Evolutionary conservation across 30 jellyfish, hydroid and myxozoan genomes (phyloP), one percentile per base, ranked within the genome.

Genomic region (Cassiopea andromeda): DNA sequence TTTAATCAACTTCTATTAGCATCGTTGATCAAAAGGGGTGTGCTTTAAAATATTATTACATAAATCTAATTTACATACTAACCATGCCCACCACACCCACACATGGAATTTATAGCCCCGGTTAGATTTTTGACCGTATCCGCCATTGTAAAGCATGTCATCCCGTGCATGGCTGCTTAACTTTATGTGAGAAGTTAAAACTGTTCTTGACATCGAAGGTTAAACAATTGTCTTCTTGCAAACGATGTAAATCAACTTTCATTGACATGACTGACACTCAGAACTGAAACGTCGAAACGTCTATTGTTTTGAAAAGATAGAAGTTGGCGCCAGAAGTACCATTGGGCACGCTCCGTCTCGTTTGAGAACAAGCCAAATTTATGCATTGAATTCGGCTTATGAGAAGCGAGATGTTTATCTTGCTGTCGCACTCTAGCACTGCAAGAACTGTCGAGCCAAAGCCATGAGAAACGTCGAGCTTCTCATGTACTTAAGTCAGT

Each of bases 391-490:
- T 7, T 66, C 0, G 75, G 75, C 19, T 0, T 1, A 66, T 66
- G 75, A 14, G 15, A 66, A 66, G 75, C 27, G 8, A 2, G 43
- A 66, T 27, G 43, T 15, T 27, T 16, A 16, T 5, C 7, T 66
- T 54, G 64, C 75, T 5, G 75, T 15, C 75, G 27, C 75, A 14
- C 75, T 15, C 75, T 66, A 50, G 85, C 85, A 45, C 48, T 0
- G 48, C 72, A 60, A 57, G 1, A 60, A n/a, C 78, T 10, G 81
- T 57, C 72, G 81, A 17, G 74, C 90, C 90, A 81, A 73, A 81
- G 66, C 19, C 1, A 48, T 60, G 70, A 47, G 50, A 83, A 71
- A 54, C 78, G 68, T 83, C 78, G 77, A 67, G 68, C 85, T 68
- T 73, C 44, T 48, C 61, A 83, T 48, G 45, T 2, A 54, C 77